Conservation (phyloP, 2,113 vertebrate genomes). For the Ptyas mucosa region DNA sequence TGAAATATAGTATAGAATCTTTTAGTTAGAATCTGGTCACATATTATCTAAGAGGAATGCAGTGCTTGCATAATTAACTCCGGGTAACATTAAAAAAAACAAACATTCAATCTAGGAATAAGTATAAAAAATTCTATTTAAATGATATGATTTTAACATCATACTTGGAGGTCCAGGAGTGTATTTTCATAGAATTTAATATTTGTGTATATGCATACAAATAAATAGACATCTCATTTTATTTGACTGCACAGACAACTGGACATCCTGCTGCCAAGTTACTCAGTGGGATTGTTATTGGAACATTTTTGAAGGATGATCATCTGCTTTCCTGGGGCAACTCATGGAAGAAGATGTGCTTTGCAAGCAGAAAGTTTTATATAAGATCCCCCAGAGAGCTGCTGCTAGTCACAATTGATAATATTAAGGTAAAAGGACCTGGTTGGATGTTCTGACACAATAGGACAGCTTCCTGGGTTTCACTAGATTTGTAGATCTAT, state of each 20-base stretch:
- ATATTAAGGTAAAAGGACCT: not conserved
- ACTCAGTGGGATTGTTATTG: conserved; percentile 39
- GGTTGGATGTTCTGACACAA: not conserved
- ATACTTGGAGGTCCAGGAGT: conserved; percentile 52
- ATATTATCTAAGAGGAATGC: conserved; percentile 50
- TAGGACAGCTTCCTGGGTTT: not conserved
- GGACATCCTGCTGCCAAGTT: not conserved
- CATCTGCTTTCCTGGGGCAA: not conserved
- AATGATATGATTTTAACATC: conserved; percentile 57
- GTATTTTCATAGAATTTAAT: conserved; percentile 58
- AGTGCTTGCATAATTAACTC: conserved; percentile 50
- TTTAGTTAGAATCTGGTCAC: conserved; percentile 25
- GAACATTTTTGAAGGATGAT: conserved; percentile 29
- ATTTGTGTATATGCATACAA: conserved; percentile 53
- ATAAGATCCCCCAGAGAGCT: not conserved
- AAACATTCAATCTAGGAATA: conserved; percentile 47
- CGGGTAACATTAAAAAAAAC: conserved; percentile 53
- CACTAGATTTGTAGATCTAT: not conserved
- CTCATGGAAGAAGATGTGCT: not conserved
- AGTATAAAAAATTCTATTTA: conserved; percentile 59
- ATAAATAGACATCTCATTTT: conserved; percentile 62
- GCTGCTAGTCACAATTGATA: not conserved
- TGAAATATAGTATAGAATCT: conserved; percentile 55
- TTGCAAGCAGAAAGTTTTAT: not conserved
- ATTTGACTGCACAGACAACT: conserved; percentile 59